Conservation (phyloP, 2,113 vertebrate species). For the Cromileptes altivelis region DNA sequence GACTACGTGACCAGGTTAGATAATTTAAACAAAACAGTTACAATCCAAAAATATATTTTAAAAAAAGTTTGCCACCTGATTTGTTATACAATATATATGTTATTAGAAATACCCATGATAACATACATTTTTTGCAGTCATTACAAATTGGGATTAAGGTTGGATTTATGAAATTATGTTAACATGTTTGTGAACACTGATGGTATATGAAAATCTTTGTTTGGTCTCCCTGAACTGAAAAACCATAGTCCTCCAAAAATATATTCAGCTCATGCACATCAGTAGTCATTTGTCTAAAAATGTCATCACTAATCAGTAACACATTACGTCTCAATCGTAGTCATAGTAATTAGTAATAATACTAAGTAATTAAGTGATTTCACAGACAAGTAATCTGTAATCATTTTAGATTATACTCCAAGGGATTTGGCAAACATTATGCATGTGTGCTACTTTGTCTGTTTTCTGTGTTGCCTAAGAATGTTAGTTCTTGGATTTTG, state of each 20-base stretch:
- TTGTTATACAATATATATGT: neutral
- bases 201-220: neutral
- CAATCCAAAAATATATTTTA: neutral
- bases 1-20: slow-evolving; percentile 7
- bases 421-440: slow-evolving; percentile 39
- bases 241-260: neutral
- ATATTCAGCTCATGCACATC: neutral
- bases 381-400: slow-evolving; percentile 66
- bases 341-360: slow-evolving; percentile 48
- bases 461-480: neutral
- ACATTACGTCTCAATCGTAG: slow-evolving; percentile 41
- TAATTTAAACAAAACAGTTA: neutral
- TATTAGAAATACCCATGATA: neutral
- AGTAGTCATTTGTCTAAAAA: slow-evolving; percentile 49
- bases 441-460: slow-evolving; percentile 3
- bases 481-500: slow-evolving; percentile 37
- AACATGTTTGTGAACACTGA: neutral
- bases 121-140: too few species aligned
- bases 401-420: slow-evolving; percentile 38
- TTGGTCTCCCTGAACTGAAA: neutral
- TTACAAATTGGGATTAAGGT: neutral
- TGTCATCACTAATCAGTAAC: slow-evolving; percentile 51
- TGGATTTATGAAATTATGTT: neutral
- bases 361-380: slow-evolving; percentile 60
- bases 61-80: neutral